Evolutionary conservation across 2,797 vertebrate species (phyloP), one percentile per base, ranked within the genome.

Genomic region (Pagetopsis macropterus): DNA sequence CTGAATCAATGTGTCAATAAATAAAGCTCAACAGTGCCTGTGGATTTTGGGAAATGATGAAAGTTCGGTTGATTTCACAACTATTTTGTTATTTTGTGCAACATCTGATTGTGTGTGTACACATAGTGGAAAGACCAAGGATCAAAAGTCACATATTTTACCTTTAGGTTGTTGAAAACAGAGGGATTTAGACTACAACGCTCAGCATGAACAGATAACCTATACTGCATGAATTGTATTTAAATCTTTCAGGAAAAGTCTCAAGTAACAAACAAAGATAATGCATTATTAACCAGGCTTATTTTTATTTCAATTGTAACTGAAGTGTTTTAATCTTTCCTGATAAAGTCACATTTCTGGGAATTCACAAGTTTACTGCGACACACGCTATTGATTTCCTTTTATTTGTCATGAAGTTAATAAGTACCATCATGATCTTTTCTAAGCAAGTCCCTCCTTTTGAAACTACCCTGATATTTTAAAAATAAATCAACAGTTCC

Each of bases 1-100:
- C 1, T 69, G 1, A 61, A 67, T 65, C 54, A 79, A n/a, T 1
- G 4, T 70, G 79, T 80, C 51, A 76, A 67, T 70, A 73, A 63
- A n/a, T 21, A 49, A 11, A 37, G 15, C 16, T 68, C 12, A 69
- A 40, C 4, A 45, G 6, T 55, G 57, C 23, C 76, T 12, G n/a
- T 1, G 7, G 70, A 0, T 89, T 93, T 90, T 73, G 88, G 90
- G 89, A 92, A 92, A 86, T 87, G 82, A 84, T 83, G 79, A 75
- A 59, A 33, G 54, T 56, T 33, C 4, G 9, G 31, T 74, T 62
- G 17, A 12, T 91, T 84, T 79, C 80, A 72, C 82, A 89, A 90
- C 61, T 1, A 21, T 4, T 21, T 49, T 49, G 15, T 75, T 74
- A 56, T 75, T 79, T 44, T n/a, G 21, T 43, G 46, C 3, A 16